Evolutionary conservation across 23 tunicate genomes (phyloP), one percentile per base, ranked within the genome.

Genomic region (Styela clava): DNA sequence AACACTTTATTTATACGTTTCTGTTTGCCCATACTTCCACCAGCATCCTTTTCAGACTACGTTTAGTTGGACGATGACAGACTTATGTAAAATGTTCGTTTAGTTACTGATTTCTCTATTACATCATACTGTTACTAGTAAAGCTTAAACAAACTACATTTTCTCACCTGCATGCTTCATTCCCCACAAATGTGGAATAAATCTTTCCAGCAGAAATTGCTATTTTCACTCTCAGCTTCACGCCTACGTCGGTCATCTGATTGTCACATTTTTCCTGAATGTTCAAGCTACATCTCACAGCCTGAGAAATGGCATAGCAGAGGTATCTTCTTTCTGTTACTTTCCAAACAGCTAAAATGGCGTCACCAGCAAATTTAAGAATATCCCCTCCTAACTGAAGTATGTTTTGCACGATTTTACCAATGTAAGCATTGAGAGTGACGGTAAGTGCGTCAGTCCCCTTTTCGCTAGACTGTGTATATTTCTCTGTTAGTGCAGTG

Each of bases 281-380:
- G 24, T 61, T 73, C 35, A 95, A 74, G 52, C 90, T 84, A 79
- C 90, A 88, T 78, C 83, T 88, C 31, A 81, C 85, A 5, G 94
- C 95, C 83, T 94, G 91, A 0, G 87, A 81, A 34, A 89, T 86
- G 19, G 99, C 99, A 34, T 86, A 67, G 21, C 80, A 33, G 22
- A 95, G 68, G 83, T 85, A 81, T 26, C 79, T 23, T 65, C 98
- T 61, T 73, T 74, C 29, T 62, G 81, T 95, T 19, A 89, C 95
- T 83, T 84, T 89, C 99, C 99, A 95, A 9, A 92, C 92, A 3
- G 99, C 99, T 24, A 95, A 80, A 28, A 95, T 95, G 22, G 99
- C 99, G 79, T 95, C 99, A 22, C 99, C 99, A 26, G 99, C 99
- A 74, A 95, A 95, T 74, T 95, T 95, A 22, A 95, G 78, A 69